Percentiles rank a stretch among this genome's conserved stretches.
Evolutionary conservation across 1,140 invertebrate species (phyloP).

Genomic region (Drosophila tropicalis): DNA sequence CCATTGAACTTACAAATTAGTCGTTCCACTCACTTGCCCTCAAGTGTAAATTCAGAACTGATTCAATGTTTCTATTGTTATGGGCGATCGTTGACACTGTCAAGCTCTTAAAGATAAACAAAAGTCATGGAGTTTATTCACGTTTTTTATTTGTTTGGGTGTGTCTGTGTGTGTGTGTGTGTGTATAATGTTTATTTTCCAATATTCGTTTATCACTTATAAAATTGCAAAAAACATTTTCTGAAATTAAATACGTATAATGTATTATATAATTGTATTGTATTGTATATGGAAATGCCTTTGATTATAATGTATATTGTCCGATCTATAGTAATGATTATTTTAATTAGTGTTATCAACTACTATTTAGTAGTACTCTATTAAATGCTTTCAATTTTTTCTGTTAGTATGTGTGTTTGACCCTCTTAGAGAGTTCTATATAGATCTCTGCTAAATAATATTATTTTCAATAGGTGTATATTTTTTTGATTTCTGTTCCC

Average conservation of each 20-base stretch:
- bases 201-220: conserved; percentile 59
- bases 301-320: conserved; percentile 77
- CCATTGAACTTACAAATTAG: no score
- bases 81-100: background rate
- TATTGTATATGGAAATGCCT: conserved; percentile 31
- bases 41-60: no score
- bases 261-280: conserved; percentile 26
- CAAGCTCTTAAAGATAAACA: background rate
- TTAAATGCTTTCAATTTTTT: conserved; percentile 42
- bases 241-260: conserved; percentile 33
- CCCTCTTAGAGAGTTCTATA: conserved; percentile 50
- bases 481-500: conserved; percentile 59
- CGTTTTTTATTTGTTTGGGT: conserved; percentile 5
- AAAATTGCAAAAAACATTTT: conserved; percentile 73
- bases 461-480: conserved; percentile 27
- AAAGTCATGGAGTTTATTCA: conserved; percentile 43
- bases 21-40: no score
- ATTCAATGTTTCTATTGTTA: no score
- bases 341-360: conserved; percentile 36
- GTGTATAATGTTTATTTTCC: conserved; percentile 41
- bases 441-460: conserved; percentile 26
- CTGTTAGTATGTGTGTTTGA: conserved; percentile 53
- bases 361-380: conserved; percentile 16
- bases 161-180: conserved; percentile 26
- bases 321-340: conserved; percentile 67